Base-by-base conservation (phyloP, 2,797 vertebrate species). In the Onychomys leucogaster region DNA sequence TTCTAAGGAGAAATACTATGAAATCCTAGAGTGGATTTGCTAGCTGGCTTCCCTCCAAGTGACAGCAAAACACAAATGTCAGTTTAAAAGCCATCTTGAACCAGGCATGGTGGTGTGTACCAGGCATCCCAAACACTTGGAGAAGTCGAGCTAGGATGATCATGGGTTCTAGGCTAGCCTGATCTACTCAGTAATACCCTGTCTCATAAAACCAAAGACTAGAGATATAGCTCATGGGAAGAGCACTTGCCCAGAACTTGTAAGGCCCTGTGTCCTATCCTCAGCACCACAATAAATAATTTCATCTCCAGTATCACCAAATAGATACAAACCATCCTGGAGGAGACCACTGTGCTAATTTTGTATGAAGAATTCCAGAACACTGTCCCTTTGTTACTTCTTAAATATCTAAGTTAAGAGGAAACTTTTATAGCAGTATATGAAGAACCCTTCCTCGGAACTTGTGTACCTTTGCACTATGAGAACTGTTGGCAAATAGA, bases 41-140 rank as follows among this genome's bases (percentile, higher is more conserved):
- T 81, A 34, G 14, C 23, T 83, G 25, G 55, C 32, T 95, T 85
- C 63, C 77, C 27, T 93, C 11, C 71, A 84, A 85, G 25, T 89
- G 73, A 91, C 37, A 87, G 46, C 81, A 91, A 94, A 88, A 96
- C 55, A 67, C 76, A 87, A 92, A 86, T 55, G 3, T 37, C 3
- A 9, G 17, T 34, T 94, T 87, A 77, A 93, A 94, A 93, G 63
- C 13, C 25, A 84, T 55, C 37, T 86, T 27, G 29, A 67, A 21
- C 43, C 59, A 65, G 32, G 7, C 21, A 78, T 32, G 46, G 75
- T 67, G 14, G 59, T 49, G 1, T 29, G 46, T 1, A 13, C 59
- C 16, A 17, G 16, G 65, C 17, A 67, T 90, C 6, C 23, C 23
- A 65, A 23, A 32, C 19, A 65, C 34, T 19, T 27, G 9, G 34